phyloP scores from a whole-genome alignment of 1,140 invertebrate genomes.

The Propsilocerus akamusi region DNA sequence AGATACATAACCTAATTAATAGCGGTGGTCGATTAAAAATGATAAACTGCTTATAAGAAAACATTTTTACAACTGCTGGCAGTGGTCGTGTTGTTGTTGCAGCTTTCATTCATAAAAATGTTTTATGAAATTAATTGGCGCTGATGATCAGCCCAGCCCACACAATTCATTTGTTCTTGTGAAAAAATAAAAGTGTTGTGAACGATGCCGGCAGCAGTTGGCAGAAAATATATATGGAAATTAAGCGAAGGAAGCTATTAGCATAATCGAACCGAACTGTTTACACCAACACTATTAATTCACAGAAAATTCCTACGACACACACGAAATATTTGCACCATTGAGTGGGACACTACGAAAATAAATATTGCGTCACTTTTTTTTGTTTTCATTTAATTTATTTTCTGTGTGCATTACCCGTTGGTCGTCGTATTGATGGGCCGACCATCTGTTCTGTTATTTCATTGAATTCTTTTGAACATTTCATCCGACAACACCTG shows the following conservation, averaged over 20 bases:
- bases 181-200: neutral
- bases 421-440: neutral
- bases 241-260: slow-evolving; percentile 1
- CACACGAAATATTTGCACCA: neutral
- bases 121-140: neutral
- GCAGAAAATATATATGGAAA: neutral
- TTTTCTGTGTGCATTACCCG: neutral
- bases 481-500: no score
- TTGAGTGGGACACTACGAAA: neutral
- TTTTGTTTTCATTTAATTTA: no score
- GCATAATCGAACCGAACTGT: no score
- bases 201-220: neutral
- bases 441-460: slow-evolving; percentile 1
- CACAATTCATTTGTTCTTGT: neutral
- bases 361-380: neutral
- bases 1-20: no score
- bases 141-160: neutral
- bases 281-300: neutral
- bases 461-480: slow-evolving; percentile 1
- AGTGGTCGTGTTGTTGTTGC: no score
- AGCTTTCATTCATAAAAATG: neutral
- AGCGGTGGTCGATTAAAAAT: no score
- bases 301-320: neutral
- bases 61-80: no score
- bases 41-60: no score